Conservation (phyloP, 2,888 invertebrate species). For the Nematopogon swammerdamellus region DNA sequence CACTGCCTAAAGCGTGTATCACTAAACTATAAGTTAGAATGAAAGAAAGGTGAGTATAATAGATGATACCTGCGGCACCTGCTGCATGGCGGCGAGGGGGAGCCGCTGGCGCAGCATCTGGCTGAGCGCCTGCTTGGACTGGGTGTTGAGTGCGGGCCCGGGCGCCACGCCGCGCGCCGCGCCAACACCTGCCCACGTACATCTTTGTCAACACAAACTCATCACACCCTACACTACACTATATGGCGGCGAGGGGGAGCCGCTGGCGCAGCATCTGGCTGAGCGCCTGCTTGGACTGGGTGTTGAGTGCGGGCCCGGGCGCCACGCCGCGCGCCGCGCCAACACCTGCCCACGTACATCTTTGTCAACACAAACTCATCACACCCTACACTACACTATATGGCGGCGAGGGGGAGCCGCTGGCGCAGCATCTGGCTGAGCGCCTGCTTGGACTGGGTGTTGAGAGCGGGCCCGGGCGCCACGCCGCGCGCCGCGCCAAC, state of each 20-base stretch:
- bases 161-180: conserved; percentile 36
- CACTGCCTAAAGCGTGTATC: too few species aligned
- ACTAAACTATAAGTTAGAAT: too few species aligned
- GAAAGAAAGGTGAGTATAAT: conserved; percentile 19
- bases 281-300: conserved; percentile 81
- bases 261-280: conserved; percentile 81
- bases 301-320: conserved; percentile 54
- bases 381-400: too few species aligned
- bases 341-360: conserved; percentile 22
- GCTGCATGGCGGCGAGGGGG: conserved; percentile 57
- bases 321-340: conserved; percentile 36
- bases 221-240: too few species aligned
- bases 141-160: conserved; percentile 57
- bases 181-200: conserved; percentile 25
- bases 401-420: conserved; percentile 63
- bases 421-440: conserved; percentile 81
- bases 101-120: conserved; percentile 79
- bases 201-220: too few species aligned
- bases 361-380: too few species aligned
- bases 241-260: conserved; percentile 60
- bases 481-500: conserved; percentile 37
- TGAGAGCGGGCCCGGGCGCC: conserved; percentile 50
- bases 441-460: conserved; percentile 79
- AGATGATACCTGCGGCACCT: conserved; percentile 28
- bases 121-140: conserved; percentile 81